Base-by-base conservation (phyloP, 2,888 invertebrate genomes). In the Chrysolina oricalcia region DNA sequence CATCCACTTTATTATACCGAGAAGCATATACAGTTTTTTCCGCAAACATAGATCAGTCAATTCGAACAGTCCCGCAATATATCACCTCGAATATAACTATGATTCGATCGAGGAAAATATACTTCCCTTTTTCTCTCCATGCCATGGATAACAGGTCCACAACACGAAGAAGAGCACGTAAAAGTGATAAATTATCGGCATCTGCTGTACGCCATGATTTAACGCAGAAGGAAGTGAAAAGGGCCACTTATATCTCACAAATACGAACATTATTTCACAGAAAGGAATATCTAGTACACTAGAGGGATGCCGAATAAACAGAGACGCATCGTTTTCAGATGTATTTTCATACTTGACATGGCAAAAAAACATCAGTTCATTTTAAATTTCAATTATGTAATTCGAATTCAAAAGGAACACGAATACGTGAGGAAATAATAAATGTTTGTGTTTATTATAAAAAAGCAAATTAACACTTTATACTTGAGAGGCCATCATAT, bases 1-100 rank as follows among this genome's bases (percentile, higher is more conserved):
- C 48, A 50, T 67, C 50, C 67, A 50, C 50, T 67, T 67, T 67
- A 67, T 67, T 48, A 67, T 50, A 67, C 43, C 10, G 50, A 35
- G 23, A 67, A 67, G 27, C 50, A 59, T 35, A 59, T 59, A 59
- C 35, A 50, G 67, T 50, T 67, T 67, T 66, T 67, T 27, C 67
- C 23, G 67, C 48, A 50, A 67, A 67, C 67, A 50, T 48, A 67
- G 48, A 67, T 67, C 67, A 67, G 67, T 67, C 67, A 67, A n/a
- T 48, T 50, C 9, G 67, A 43, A 50, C 67, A 48, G 67, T 35
- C 48, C n/a, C 2, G 50, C 67, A 19, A 67, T 67, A 67, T 67
- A 67, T 67, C 67, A 67, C 48, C 17, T 21, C 9, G 35, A 23
- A 48, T 67, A 35, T 50, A 50, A 67, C 43, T 50, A 48, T 50